Percentiles rank a stretch among this genome's conserved stretches.
phyloP scores from a whole-genome alignment of 2,797 vertebrate species.

The Chrosomus eos region DNA sequence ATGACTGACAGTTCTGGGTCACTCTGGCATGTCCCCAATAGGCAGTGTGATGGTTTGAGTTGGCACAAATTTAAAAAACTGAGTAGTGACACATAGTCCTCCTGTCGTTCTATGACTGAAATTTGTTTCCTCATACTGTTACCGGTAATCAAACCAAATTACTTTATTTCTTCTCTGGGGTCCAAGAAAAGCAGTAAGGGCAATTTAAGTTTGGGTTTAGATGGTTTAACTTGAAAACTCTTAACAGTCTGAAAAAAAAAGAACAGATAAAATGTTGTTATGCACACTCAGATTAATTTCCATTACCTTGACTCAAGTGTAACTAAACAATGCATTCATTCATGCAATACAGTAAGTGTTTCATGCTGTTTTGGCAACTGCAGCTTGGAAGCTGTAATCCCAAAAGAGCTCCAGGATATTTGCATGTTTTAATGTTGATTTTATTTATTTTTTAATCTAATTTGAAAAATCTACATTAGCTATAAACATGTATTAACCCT shows the following conservation, averaged over 20 bases:
- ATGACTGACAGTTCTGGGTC: constrained; percentile 27
- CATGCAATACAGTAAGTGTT: constrained; percentile 37
- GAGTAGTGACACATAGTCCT: constrained; percentile 63
- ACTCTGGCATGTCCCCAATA: constrained; percentile 21
- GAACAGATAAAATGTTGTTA: constrained; percentile 47
- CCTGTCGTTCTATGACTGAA: constrained; percentile 57
- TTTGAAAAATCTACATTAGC: neutral
- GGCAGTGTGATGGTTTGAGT: constrained; percentile 42
- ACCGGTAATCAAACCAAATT: constrained; percentile 71
- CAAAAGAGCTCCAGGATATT: neutral
- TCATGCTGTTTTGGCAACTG: constrained; percentile 9
- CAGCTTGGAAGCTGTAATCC: neutral
- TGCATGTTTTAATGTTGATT: neutral
- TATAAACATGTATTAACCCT: neutral
- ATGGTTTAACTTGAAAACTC: constrained; percentile 59
- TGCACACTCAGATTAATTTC: constrained; percentile 34
- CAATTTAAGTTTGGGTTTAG: constrained; percentile 66
- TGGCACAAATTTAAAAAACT: constrained; percentile 38
- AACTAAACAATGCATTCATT: constrained; percentile 30
- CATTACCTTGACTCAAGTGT: constrained; percentile 29
- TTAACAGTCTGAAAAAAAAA: constrained; percentile 54
- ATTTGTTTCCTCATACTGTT: constrained; percentile 66
- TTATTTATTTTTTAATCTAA: neutral
- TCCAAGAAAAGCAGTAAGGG: constrained; percentile 73
- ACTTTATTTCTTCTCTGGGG: constrained; percentile 53